Percentiles rank a stretch among this genome's conserved stretches.
Evolutionary conservation across 2,113 vertebrate genomes (phyloP).

Genomic region (Argyrosomus japonicus): DNA sequence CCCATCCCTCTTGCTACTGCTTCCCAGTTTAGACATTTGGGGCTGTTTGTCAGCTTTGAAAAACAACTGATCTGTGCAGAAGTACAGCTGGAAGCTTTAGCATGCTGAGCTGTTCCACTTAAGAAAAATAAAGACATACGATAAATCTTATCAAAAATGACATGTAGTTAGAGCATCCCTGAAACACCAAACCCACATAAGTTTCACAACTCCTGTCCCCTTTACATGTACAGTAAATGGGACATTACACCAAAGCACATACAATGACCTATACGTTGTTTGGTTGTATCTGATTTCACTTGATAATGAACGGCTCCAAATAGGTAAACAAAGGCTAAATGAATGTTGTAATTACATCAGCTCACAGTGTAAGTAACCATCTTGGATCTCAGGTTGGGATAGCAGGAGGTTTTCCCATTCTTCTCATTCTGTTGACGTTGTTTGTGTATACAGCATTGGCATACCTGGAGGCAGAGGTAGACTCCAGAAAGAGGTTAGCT

Average conservation of each 20-base stretch:
- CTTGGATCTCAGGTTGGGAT: background rate
- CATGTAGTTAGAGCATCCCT: background rate
- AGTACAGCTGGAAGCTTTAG: slow-evolving; percentile 22
- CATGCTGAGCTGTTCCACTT: background rate
- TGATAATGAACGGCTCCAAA: background rate
- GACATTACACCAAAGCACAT: slow-evolving; percentile 3
- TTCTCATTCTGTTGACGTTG: background rate
- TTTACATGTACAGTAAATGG: background rate
- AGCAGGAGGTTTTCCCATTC: background rate
- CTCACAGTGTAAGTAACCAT: background rate
- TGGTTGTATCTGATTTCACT: background rate
- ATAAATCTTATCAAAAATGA: slow-evolving; percentile 4
- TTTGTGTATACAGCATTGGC: background rate
- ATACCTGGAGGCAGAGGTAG: background rate
- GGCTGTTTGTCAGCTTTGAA: slow-evolving; percentile 55
- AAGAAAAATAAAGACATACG: background rate
- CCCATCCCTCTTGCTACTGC: slow-evolving; percentile 18
- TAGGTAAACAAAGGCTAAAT: background rate
- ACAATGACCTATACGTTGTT: background rate
- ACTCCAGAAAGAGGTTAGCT: background rate
- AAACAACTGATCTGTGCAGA: slow-evolving; percentile 39
- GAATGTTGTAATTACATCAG: background rate
- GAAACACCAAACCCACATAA: background rate
- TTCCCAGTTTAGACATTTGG: slow-evolving; percentile 44
- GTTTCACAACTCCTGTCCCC: background rate